These are phyloP conservation scores for Oncorhynchus mykiss DNA, from an alignment of 2,113 vertebrate species.

Conservation along the genomic window DNA sequence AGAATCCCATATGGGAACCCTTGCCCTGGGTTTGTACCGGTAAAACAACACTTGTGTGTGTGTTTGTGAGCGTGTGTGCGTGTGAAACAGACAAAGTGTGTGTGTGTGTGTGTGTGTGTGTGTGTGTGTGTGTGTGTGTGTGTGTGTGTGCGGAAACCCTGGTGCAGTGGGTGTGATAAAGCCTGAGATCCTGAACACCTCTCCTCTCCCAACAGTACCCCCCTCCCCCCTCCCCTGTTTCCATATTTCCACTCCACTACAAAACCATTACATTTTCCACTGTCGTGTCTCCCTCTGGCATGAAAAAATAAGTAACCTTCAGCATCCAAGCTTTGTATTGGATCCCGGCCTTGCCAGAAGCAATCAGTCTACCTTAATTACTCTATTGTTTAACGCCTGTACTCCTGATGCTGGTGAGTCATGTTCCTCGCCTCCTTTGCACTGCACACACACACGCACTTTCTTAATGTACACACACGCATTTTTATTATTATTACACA, in stretches of 20 bases:
- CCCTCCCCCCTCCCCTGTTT: background rate
- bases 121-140: background rate
- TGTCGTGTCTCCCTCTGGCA: constrained; percentile 26
- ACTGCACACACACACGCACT: background rate
- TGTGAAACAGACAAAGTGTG: background rate
- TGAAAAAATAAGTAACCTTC: constrained; percentile 21
- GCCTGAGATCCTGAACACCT: background rate
- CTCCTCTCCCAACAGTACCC: background rate
- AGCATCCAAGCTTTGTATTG: constrained; percentile 20
- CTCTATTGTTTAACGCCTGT: constrained; percentile 38
- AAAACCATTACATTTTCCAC: constrained; percentile 26
- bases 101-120: background rate
- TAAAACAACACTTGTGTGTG: background rate
- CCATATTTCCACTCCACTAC: constrained; percentile 17
- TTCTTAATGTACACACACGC: background rate
- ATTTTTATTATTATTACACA: background rate
- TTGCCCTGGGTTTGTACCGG: no score
- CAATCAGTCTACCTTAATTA: constrained; percentile 30
- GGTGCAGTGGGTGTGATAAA: background rate
- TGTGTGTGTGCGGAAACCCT: background rate
- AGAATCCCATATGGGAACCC: no score
- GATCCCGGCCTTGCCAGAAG: constrained; percentile 26
- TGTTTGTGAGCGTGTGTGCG: background rate
- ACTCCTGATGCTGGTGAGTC: constrained; percentile 4
- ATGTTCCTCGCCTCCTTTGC: background rate